Percentiles rank a stretch among this genome's conserved stretches.
Evolutionary conservation across 37 sponge, comb jelly and placozoan species (phyloP).

Genomic region (Chondrilla cf. caribensis): DNA sequence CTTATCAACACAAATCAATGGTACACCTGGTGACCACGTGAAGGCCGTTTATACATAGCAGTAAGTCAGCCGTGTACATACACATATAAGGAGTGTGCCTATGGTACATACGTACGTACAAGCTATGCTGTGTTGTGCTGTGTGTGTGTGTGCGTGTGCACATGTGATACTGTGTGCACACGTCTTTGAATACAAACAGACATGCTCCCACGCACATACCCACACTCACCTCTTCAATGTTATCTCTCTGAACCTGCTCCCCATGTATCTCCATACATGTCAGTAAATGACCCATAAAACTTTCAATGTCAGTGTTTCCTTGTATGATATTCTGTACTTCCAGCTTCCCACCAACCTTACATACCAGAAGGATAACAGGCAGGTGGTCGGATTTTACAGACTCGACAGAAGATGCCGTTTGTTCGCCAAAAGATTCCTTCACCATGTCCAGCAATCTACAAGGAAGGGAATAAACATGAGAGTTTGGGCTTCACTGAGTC

Average conservation of each 20-base stretch:
- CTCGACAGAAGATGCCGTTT: slow-evolving; percentile 53
- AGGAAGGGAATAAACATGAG: background rate
- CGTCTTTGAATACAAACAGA: background rate
- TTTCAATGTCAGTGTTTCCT: slow-evolving; percentile 63
- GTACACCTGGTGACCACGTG: too few relatives aligned
- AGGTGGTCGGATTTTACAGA: slow-evolving; percentile 66
- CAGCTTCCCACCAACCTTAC: slow-evolving; percentile 52
- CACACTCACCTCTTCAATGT: slow-evolving; percentile 66
- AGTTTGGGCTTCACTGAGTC: too few relatives aligned
- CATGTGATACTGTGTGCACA: background rate
- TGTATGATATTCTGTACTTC: slow-evolving; percentile 73
- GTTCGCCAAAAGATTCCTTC: slow-evolving; percentile 62
- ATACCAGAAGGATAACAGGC: slow-evolving; percentile 76
- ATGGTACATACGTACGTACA: too few relatives aligned
- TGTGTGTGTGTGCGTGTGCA: background rate
- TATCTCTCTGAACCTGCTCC: slow-evolving; percentile 31
- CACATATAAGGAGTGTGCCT: background rate
- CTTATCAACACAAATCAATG: too few relatives aligned
- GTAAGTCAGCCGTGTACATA: background rate
- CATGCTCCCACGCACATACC: too few relatives aligned
- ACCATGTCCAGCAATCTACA: slow-evolving; percentile 72
- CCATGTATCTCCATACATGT: slow-evolving; percentile 54
- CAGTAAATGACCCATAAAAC: slow-evolving; percentile 58
- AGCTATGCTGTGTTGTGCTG: background rate
- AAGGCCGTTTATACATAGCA: background rate